These are phyloP conservation scores for Hydrochoerus hydrochaeris DNA, from an alignment of 2,113 vertebrate genomes.

Conservation along the genomic window DNA sequence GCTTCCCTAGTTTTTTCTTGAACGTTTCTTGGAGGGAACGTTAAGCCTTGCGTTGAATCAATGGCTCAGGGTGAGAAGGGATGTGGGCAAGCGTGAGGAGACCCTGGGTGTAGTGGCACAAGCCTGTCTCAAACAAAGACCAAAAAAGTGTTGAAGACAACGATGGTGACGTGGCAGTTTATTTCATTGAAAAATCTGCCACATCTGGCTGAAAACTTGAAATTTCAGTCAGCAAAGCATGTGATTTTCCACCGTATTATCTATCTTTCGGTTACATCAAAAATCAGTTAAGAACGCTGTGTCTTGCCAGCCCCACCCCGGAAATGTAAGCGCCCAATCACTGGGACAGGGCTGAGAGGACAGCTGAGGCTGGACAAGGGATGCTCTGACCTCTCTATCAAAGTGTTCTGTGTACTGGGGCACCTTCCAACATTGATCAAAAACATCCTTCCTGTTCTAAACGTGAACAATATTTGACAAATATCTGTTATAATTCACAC, in stretches of 20 bases:
- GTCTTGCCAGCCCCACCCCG: not conserved
- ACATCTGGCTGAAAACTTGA: not conserved
- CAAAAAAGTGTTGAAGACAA: too few species aligned
- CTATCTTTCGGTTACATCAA: not conserved
- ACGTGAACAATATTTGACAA: not conserved
- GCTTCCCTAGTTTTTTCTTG: not conserved
- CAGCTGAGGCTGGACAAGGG: fast-evolving
- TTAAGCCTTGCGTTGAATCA: not conserved
- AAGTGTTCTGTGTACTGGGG: not conserved
- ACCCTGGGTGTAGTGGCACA: too few species aligned
- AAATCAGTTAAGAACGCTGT: not conserved
- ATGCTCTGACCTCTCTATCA: fast-evolving
- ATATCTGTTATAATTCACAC: not conserved
- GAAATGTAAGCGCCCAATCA: not conserved
- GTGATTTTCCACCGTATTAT: not conserved
- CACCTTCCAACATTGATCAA: not conserved
- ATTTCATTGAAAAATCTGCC: not conserved
- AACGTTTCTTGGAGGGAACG: not conserved
- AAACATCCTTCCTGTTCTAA: not conserved
- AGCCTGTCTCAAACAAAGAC: too few species aligned
- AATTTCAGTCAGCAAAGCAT: not conserved
- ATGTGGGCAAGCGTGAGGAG: fast-evolving
- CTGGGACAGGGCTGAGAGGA: fast-evolving
- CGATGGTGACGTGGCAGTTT: not conserved
- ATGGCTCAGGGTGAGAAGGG: not conserved